A percentile compares a stretch with the other conserved stretches of the same genome.
Conservation (phyloP, 1,140 invertebrate genomes). For the Platorchestia sp. region DNA sequence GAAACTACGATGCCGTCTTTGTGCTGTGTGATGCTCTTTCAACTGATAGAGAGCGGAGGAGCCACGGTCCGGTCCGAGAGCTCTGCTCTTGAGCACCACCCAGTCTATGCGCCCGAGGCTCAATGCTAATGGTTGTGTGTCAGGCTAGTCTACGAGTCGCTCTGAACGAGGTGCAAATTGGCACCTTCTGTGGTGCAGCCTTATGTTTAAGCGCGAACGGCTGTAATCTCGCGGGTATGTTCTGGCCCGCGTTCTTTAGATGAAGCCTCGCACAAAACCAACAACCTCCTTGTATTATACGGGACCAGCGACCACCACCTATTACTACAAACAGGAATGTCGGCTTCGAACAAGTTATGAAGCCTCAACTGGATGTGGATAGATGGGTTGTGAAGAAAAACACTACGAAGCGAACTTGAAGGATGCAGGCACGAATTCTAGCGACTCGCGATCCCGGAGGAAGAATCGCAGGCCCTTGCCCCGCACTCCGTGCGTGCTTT, state of each 20-base stretch:
- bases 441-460: background rate
- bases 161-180: slow-evolving; percentile 48
- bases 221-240: slow-evolving; percentile 38
- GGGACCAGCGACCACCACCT: slow-evolving; percentile 39
- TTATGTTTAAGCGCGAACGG: slow-evolving; percentile 36
- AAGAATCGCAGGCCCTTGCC: background rate
- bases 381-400: slow-evolving; percentile 47
- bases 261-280: slow-evolving; percentile 45
- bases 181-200: slow-evolving; percentile 46
- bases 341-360: slow-evolving; percentile 43
- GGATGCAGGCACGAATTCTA: slow-evolving; percentile 27
- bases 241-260: slow-evolving; percentile 41
- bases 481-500: background rate
- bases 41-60: background rate
- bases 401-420: slow-evolving; percentile 7
- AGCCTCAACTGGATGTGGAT: slow-evolving; percentile 32
- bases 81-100: slow-evolving; percentile 26
- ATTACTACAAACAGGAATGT: slow-evolving; percentile 49
- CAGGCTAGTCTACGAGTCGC: slow-evolving; percentile 36
- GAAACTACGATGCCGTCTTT: background rate
- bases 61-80: background rate
- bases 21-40: background rate
- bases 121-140: slow-evolving; percentile 46
- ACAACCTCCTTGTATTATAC: slow-evolving; percentile 46
- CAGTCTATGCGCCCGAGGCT: slow-evolving; percentile 9